Conservation (phyloP, 2,797 vertebrate species). For the Sitta carolinensis region DNA sequence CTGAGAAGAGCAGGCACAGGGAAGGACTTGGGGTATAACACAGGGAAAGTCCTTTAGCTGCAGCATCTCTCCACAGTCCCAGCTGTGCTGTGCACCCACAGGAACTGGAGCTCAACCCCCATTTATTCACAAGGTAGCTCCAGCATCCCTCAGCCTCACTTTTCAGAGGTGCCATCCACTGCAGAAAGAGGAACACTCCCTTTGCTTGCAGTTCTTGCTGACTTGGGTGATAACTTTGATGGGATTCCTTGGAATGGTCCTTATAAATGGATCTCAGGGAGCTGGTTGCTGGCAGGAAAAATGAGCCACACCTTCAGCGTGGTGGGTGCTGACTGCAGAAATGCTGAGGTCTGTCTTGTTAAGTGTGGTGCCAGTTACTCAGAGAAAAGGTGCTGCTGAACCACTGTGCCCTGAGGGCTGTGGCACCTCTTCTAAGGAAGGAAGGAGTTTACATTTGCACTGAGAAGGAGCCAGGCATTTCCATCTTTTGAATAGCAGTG, state of each 20-base stretch:
- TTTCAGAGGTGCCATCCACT: not conserved
- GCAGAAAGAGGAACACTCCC: not conserved
- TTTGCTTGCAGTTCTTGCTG: not conserved
- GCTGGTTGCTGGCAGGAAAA: not conserved
- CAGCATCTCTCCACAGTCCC: not conserved
- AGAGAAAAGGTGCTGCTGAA: not conserved
- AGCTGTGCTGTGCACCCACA: not conserved
- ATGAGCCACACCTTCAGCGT: rapidly evolving
- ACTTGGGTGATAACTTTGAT: not conserved
- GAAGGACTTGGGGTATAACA: not conserved
- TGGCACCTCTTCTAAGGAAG: not conserved
- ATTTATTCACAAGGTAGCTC: not conserved
- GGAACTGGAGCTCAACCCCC: not conserved
- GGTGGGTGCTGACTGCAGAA: not conserved
- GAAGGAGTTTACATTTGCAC: not conserved
- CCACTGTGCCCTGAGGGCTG: not conserved
- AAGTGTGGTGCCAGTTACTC: not conserved
- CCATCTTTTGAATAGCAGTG: not conserved
- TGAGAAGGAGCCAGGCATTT: not conserved
- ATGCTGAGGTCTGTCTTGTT: not conserved
- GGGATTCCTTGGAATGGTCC: not conserved
- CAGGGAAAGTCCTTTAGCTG: not conserved
- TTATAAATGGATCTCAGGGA: not conserved
- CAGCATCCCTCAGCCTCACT: not conserved
- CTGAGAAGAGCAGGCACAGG: not conserved